Evolutionary conservation across 1,140 invertebrate species (phyloP), one percentile per base, ranked within the genome.

Genomic region (Tetramorium simillimum): DNA sequence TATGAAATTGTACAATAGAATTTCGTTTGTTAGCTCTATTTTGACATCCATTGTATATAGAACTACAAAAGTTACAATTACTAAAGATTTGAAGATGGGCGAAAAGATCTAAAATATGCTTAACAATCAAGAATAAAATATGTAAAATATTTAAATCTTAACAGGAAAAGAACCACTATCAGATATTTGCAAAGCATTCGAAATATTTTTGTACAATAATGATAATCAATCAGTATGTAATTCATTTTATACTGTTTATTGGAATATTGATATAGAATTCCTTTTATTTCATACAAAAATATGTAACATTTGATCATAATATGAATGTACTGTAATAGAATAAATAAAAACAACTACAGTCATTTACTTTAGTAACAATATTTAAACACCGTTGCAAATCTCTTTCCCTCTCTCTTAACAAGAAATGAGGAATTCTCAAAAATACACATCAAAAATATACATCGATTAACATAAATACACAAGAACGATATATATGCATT

Each of bases 151-250:
- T 67, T 69, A 69, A 86, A 72, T 72, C 49, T 82, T 73, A 33
- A 14, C 18, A 28, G 24, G 14, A 86, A 37, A 33, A 62, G 7
- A 28, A 43, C 46, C 12, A 51, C 18, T 7, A 3, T 78, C 21
- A 40, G 43, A 53, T 58, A 62, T 63, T 49, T 58, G 2, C 40
- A 53, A 58, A 60, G n/a, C 3, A 65, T 82, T 87, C 21, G 10
- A 87, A 63, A 56, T 86, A 86, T 72, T 87, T 87, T 84, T 85
- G 16, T 62, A 75, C 43, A 37, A 70, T 56, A 72, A 18, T 43
- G 40, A 60, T 60, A 75, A 46, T 72, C 18, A 18, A 51, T 60
- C 2, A 40, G 1, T n/a, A n/a, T n/a, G n/a, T 28, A 62, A 51
- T 81, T 72, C 7, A 53, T 75, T 67, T 73, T 51, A 65, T 58